Percentiles rank a stretch among this genome's conserved stretches.
Evolutionary conservation across 2,888 invertebrate species (phyloP).

Genomic region (Eurytoma californica): DNA sequence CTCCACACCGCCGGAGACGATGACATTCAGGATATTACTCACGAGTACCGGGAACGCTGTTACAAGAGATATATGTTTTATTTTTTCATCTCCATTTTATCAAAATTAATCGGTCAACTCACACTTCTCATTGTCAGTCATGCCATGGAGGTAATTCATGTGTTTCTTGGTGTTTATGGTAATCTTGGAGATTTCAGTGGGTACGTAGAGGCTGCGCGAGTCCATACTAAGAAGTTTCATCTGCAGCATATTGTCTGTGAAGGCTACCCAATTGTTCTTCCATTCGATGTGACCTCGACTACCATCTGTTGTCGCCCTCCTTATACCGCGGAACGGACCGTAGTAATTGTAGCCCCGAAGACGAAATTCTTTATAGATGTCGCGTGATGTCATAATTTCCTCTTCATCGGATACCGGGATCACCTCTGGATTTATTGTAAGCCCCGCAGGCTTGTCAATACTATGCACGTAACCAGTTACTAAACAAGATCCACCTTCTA

Average conservation of each 20-base stretch:
- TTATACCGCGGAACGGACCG: conserved; percentile 76
- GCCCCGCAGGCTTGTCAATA: conserved; percentile 74
- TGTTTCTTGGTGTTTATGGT: conserved; percentile 77
- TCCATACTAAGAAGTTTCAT: conserved; percentile 76
- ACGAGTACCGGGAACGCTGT: conserved; percentile 72
- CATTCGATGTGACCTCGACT: conserved; percentile 75
- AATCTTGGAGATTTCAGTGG: conserved; percentile 78
- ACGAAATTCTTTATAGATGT: conserved; percentile 75
- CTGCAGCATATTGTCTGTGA: conserved; percentile 84
- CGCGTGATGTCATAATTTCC: conserved; percentile 67
- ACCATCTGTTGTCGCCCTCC: conserved; percentile 74
- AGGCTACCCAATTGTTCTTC: conserved; percentile 82
- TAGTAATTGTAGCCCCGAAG: conserved; percentile 78
- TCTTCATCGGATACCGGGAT: conserved; percentile 61
- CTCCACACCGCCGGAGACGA: conserved; percentile 78
- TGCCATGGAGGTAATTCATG: conserved; percentile 63
- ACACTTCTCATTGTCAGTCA: conserved; percentile 66
- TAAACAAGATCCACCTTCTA: conserved; percentile 82
- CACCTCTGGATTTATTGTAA: conserved; percentile 64
- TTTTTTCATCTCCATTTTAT: neutral
- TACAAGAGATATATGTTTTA: conserved; percentile 24
- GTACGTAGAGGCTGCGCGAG: conserved; percentile 77
- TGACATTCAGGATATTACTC: conserved; percentile 72
- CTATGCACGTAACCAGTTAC: conserved; percentile 83
- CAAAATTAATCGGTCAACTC: conserved; percentile 41